Percentiles rank a stretch among this genome's conserved stretches.
phyloP scores from a whole-genome alignment of 2,888 invertebrate genomes.

The Microctonus aethiopoides region DNA sequence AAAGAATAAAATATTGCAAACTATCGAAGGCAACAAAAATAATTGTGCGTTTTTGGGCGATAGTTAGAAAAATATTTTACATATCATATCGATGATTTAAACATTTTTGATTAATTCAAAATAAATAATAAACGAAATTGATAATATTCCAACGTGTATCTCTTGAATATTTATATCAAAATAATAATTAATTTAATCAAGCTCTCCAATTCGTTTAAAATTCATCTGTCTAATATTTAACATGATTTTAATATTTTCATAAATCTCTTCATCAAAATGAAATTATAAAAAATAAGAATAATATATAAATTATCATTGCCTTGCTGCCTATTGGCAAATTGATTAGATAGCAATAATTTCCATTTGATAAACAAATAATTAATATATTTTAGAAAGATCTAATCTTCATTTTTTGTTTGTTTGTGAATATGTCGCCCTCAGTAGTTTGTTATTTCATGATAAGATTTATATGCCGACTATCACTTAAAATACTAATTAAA shows the following conservation, averaged over 20 bases:
- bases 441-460: constrained; percentile 7
- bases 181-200: too few species aligned
- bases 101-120: not conserved
- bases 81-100: not conserved
- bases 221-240: too few species aligned
- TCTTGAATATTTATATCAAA: not conserved
- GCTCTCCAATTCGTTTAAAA: too few species aligned
- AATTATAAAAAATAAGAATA: constrained; percentile 24
- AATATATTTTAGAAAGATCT: not conserved
- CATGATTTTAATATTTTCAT: not conserved
- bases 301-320: not conserved
- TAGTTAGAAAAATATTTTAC: not conserved
- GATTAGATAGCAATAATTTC: not conserved
- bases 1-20: not conserved
- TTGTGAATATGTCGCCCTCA: constrained; percentile 16
- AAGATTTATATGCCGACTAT: not conserved
- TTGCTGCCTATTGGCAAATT: not conserved
- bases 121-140: not conserved
- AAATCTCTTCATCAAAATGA: not conserved
- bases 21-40: not conserved
- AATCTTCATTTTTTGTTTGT: not conserved
- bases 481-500: not conserved
- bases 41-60: not conserved
- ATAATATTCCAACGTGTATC: not conserved
- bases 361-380: not conserved